Conservation (phyloP, 92 coral and sea anemone genomes). For the Blastomussa wellsi region DNA sequence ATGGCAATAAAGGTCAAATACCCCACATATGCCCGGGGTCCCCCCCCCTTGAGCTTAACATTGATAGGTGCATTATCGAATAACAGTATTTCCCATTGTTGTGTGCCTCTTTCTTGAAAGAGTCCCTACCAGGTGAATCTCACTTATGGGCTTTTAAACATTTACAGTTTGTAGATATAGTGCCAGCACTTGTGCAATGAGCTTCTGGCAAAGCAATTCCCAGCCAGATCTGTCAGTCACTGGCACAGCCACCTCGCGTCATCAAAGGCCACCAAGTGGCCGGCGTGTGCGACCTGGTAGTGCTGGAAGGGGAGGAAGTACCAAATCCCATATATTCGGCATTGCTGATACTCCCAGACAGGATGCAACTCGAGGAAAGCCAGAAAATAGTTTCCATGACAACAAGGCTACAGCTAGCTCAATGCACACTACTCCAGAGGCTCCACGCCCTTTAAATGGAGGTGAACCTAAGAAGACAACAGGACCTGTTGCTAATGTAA, state of each 20-base stretch:
- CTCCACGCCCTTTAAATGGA: conserved; percentile 66
- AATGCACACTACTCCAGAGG: conserved; percentile 76
- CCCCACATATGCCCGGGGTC: too few species aligned
- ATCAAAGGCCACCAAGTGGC: conserved; percentile 89
- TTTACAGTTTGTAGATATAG: not conserved
- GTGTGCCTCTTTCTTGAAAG: too few species aligned
- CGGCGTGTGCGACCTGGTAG: conserved; percentile 65
- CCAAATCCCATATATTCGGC: conserved; percentile 91
- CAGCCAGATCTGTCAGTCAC: conserved; percentile 83
- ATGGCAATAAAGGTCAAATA: too few species aligned
- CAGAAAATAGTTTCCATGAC: conserved; percentile 33
- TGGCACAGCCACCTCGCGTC: conserved; percentile 82
- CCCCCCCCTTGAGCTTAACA: too few species aligned
- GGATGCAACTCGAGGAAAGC: conserved; percentile 3
- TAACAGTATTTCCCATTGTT: too few species aligned
- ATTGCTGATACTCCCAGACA: conserved; percentile 68
- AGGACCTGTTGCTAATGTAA: conserved; percentile 18
- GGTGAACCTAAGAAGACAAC: conserved; percentile 7
- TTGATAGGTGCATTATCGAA: too few species aligned
- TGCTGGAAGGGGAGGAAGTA: conserved; percentile 65
- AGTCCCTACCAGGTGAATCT: too few species aligned
- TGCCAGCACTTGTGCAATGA: conserved; percentile 17
- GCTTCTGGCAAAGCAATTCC: conserved; percentile 40
- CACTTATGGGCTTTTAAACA: not conserved
- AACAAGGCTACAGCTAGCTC: conserved; percentile 39